Evolutionary conservation across 2,888 invertebrate genomes (phyloP).

Genomic region (Calephelis perditalis): DNA sequence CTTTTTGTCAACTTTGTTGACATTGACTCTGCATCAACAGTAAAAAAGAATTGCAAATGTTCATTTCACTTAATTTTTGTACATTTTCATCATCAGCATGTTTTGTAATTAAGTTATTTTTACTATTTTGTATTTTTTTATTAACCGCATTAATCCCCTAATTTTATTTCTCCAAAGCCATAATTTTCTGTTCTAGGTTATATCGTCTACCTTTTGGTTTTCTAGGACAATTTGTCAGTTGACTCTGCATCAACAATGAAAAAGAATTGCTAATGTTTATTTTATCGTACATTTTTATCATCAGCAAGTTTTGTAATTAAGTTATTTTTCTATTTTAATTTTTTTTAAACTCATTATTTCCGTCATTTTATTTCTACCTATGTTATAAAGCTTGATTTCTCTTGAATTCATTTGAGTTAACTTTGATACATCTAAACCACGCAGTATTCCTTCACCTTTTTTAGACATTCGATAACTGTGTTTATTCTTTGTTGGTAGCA

Average conservation of each 20-base stretch:
- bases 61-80: conserved; percentile 11
- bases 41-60: conserved; percentile 1
- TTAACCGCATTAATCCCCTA: neutral
- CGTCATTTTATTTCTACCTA: neutral
- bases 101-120: neutral
- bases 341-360: neutral
- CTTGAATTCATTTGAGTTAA: conserved; percentile 72
- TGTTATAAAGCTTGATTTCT: conserved; percentile 5
- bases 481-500: neutral
- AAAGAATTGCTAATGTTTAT: conserved; percentile 6
- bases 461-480: neutral
- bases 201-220: conserved; percentile 1
- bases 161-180: neutral
- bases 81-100: neutral
- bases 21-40: neutral
- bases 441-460: neutral
- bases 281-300: neutral
- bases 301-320: neutral
- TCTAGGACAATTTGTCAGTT: neutral
- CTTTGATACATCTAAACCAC: neutral
- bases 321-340: neutral
- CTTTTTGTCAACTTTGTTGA: neutral
- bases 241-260: neutral
- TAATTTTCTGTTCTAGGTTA: neutral
- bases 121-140: neutral